Base-by-base conservation (phyloP, 2,888 invertebrate genomes). In the Parelbella ahira region DNA sequence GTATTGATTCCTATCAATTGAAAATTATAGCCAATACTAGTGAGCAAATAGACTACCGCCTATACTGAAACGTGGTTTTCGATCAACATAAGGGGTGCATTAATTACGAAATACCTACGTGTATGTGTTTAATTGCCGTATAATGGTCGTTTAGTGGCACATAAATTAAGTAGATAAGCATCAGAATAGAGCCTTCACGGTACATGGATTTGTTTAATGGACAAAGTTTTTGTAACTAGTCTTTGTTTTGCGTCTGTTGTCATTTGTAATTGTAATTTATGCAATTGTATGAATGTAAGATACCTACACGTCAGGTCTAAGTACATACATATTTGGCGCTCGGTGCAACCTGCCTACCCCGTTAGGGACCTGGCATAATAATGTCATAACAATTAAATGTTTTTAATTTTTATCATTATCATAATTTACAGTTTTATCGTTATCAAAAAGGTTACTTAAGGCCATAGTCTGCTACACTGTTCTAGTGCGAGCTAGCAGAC, bases 41-140 rank as follows among this genome's bases (percentile, higher is more conserved):
- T n/a, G n/a, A 30, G 27, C 10, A 20, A 44, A 37, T 33, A 32
- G 27, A 36, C 30, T 24, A 24, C 7, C 19, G 23, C 13, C 4
- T 34, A 39, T 29, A 39, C 23, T 45, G 23, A 50, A 45, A 45
- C 59, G 63, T 63, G 61, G 63, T 61, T 60, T 51, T 50, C 55
- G 66, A 68, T 72, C 68, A 68, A 53, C 58, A 60, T 61, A 57
- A 72, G n/a, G 83, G 83, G 83, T 83, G 81, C 81, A 82, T 82
- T 66, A 56, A 83, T 83, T 82, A 81, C 50, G 61, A 47, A 53
- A 19, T 44, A 13, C 30, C 34, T 41, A 45, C 37, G 45, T 45
- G 60, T 58, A 58, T 56, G 61, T 51, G 64, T 58, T 65, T 80
- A 80, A 81, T 77, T 75, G 69, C 62, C 80, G 74, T 81, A 62